Evolutionary conservation across 2,113 vertebrate species (phyloP).

Genomic region (Barbus barbus): DNA sequence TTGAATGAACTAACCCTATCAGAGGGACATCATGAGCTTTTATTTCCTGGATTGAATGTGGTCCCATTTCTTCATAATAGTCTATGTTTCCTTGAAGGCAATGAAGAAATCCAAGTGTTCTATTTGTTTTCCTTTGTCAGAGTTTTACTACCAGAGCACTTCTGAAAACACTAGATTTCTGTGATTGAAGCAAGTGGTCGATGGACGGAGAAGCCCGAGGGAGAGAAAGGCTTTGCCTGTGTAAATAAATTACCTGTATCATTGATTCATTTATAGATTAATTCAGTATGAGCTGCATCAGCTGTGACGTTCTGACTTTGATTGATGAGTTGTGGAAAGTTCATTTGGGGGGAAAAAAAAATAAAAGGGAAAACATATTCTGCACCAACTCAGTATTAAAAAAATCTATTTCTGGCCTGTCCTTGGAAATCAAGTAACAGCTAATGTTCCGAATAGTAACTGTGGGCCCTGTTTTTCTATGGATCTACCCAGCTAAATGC

Average conservation of each 20-base stretch:
- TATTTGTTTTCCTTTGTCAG: conserved; percentile 24
- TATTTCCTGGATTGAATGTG: background rate
- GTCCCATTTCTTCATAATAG: background rate
- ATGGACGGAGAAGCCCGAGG: background rate
- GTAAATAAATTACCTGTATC: conserved; percentile 31
- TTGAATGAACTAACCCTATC: background rate
- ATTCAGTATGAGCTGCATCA: conserved; percentile 41
- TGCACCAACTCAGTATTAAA: conserved; percentile 54
- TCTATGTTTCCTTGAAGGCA: background rate
- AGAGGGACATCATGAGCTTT: background rate
- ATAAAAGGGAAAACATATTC: conserved; percentile 53
- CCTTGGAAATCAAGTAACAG: conserved; percentile 45
- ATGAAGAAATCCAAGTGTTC: background rate
- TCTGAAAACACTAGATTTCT: conserved; percentile 26
- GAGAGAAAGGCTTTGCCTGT: conserved; percentile 5
- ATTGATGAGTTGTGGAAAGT: conserved; percentile 54
- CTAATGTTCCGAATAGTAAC: conserved; percentile 42
- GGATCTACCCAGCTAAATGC: conserved; percentile 28
- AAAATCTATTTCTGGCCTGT: conserved; percentile 56
- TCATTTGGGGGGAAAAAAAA: background rate
- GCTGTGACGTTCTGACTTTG: conserved; percentile 43
- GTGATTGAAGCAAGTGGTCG: conserved; percentile 31
- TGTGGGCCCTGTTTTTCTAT: conserved; percentile 14
- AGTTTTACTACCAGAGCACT: background rate
- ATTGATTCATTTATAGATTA: conserved; percentile 44